phyloP scores from a whole-genome alignment of 2,113 vertebrate genomes.

The Morone saxatilis region DNA sequence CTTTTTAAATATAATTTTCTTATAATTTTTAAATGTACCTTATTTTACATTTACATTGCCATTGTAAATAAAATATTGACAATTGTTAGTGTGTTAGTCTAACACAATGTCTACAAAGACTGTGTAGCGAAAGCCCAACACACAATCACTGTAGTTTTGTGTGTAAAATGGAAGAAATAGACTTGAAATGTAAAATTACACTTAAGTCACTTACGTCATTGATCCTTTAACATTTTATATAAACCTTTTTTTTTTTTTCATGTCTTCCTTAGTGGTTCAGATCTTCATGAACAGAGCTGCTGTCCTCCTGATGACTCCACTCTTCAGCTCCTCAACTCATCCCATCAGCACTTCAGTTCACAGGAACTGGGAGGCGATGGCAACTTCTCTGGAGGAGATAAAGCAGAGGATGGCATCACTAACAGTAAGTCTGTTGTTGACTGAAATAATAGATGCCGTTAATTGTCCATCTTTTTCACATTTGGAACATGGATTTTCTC shows the following conservation, averaged over 20 bases:
- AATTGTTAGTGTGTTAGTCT: too few relatives aligned
- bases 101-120: too few relatives aligned
- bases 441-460: not conserved
- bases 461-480: not conserved
- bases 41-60: too few relatives aligned
- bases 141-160: too few relatives aligned
- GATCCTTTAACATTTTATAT: not conserved
- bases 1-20: too few relatives aligned
- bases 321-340: slow-evolving; percentile 83
- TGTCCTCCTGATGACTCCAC: slow-evolving; percentile 86
- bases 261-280: slow-evolving; percentile 65
- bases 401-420: slow-evolving; percentile 25
- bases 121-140: too few relatives aligned
- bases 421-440: slow-evolving; percentile 61
- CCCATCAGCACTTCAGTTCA: slow-evolving; percentile 75
- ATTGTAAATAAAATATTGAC: too few relatives aligned
- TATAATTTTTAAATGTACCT: too few relatives aligned
- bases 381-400: slow-evolving; percentile 31
- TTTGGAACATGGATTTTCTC: not conserved
- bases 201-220: not conserved
- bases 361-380: slow-evolving; percentile 65
- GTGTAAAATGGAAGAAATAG: too few relatives aligned
- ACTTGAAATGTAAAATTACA: not conserved
- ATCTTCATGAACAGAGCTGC: slow-evolving; percentile 75
- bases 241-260: not conserved